Base-by-base conservation (phyloP, 2,797 vertebrate species). In the Mico argentatus region DNA sequence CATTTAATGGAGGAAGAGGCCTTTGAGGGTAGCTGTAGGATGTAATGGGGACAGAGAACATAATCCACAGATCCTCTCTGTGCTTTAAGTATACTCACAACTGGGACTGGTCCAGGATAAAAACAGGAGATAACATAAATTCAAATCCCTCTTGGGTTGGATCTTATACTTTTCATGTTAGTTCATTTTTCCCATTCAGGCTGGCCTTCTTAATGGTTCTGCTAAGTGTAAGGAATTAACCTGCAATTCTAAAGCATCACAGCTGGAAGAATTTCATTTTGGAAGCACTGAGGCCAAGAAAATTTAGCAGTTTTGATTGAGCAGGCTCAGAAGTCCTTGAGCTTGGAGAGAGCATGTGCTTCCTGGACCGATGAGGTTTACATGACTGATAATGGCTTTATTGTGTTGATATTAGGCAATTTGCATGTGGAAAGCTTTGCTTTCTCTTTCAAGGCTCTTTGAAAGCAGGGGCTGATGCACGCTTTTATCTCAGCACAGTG, bases 201-300 rank as follows among this genome's bases (percentile, higher is more conserved):
- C 41, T 90, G 55, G 15, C 61, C 13, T n/a, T 88, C 92, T 72
- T 95, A 93, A 93, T 81, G 41, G 36, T 88, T 92, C 48, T 95
- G 46, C 72, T 48, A 88, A 91, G 14, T 61, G 4, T 88, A 76
- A 94, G 30, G 64, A 77, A 87, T 80, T 91, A 88, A 91, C 41
- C 48, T 79, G 61, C 4, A 84, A 44, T 76, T 86, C 44, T 57
- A 61, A 91, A 83, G 79, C 90, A 20, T 84, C 57, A n/a, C 59
- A 89, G 19, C n/a, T 92, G 57, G 52, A 72, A 93, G 14, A 27
- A 80, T 67, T 82, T 95, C 55, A 61, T 82, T 67, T 93, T 36
- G 41, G 6, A 92, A 39, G 41, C 80, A 75, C 1, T 1, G 27
- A 96, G 81, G 59, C 90, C 76, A 72, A 70, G 27, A 82, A 52